Conservation (phyloP, 2,888 invertebrate genomes). For the Brenthis ino region DNA sequence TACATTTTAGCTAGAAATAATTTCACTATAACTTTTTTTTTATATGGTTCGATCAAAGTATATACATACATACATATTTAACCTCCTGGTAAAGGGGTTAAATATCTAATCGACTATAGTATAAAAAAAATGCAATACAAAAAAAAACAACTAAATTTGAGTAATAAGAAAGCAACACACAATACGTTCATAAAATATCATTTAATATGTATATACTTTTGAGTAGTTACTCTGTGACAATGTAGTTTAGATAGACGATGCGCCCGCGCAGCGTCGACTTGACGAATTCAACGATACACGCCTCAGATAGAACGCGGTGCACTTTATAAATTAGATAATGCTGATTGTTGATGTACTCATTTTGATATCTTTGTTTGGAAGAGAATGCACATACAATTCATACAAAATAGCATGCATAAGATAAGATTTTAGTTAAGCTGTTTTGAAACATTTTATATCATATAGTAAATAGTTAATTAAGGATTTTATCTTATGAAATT, state of each 20-base stretch:
- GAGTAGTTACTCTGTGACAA: constrained; percentile 44
- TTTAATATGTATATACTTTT: background rate
- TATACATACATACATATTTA: too few relatives aligned
- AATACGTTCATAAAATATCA: too few relatives aligned
- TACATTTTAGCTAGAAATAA: too few relatives aligned
- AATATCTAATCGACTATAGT: too few relatives aligned
- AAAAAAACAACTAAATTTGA: too few relatives aligned
- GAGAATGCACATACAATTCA: background rate
- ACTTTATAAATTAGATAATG: constrained; percentile 34
- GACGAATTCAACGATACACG: constrained; percentile 49
- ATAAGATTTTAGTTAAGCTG: background rate
- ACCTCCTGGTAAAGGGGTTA: too few relatives aligned
- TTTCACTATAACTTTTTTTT: background rate
- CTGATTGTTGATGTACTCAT: constrained; percentile 26
- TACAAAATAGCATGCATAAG: background rate
- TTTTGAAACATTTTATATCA: background rate
- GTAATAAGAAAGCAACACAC: too few relatives aligned
- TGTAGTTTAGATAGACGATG: constrained; percentile 69
- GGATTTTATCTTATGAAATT: too few relatives aligned
- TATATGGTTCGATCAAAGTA: background rate
- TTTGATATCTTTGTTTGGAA: constrained; percentile 25
- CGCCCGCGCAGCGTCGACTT: constrained; percentile 41
- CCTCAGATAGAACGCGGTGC: constrained; percentile 45
- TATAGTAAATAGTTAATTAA: too few relatives aligned
- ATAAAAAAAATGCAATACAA: too few relatives aligned